Evolutionary conservation across 2,797 vertebrate genomes (phyloP), one percentile per base, ranked within the genome.

Genomic region (Xiphorhynchus erythropygius): DNA sequence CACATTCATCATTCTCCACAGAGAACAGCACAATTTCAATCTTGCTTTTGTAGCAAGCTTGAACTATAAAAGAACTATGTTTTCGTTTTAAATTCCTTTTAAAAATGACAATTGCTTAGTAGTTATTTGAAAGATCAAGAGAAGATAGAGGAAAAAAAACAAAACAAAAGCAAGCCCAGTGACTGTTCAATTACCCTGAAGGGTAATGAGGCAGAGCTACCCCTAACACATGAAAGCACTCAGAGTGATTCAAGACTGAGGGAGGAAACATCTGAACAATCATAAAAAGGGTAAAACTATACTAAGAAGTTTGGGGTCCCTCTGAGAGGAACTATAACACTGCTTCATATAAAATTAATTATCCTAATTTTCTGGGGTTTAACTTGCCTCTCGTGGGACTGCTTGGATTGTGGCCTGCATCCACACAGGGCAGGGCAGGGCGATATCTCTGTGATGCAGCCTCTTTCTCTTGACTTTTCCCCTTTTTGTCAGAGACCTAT

Each of bases 111-210:
- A 62, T 50, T n/a, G 24, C 11, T 78, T 68, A 27, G 28, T 33
- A 90, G 65, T 50, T 25, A 53, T 71, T 80, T 74, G 24, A 88
- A 96, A 93, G 80, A 57, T 65, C 67, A 77, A 87, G n/a, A 56
- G 30, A n/a, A 44, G 46, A 10, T 24, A 16, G 27, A 46, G 8
- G 32, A 74, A 67, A 74, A 44, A 44, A 68, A 73, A 53, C 30
- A 69, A 73, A 80, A 33, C 37, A 42, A 70, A 76, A 32, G 30
- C 49, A 44, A 88, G 77, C 2, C 28, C 18, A 47, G 15, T 11
- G 74, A 49, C 19, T 50, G 18, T 18, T 92, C 83, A 81, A 39
- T 84, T 84, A n/a, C 39, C n/a, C 30, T 62, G 74, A 73, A 67
- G 39, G 71, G 24, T 65, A 71, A 63, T 78, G 55, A 79, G 47